Percentiles rank a stretch among this genome's conserved stretches.
Conservation (phyloP, 2,888 invertebrate species). For the Belgica antarctica region DNA sequence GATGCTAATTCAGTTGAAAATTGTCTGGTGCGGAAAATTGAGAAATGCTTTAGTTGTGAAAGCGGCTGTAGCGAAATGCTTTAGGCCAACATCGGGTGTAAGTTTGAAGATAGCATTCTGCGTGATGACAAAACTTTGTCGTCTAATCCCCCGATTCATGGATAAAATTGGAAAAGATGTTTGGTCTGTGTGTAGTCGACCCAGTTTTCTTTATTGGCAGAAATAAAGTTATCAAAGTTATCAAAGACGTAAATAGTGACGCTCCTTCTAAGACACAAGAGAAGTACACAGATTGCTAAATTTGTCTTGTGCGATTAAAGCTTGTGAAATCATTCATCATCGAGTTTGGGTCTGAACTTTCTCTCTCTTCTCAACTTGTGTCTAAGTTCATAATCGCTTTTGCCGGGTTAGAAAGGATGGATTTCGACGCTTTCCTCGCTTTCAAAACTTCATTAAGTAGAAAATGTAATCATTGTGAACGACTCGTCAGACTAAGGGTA, state of each 20-base stretch:
- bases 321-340: not conserved
- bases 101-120: conserved; percentile 1
- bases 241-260: too few relatives aligned
- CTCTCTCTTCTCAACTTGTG: not conserved
- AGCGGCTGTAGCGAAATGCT: not conserved
- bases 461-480: conserved; percentile 8
- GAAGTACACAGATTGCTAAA: not conserved
- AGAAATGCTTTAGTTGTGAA: not conserved
- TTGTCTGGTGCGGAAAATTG: conserved; percentile 22
- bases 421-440: too few relatives aligned
- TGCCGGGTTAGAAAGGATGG: too few relatives aligned
- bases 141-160: not conserved
- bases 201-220: too few relatives aligned
- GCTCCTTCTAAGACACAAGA: too few relatives aligned
- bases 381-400: not conserved
- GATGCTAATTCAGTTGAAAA: conserved; percentile 1
- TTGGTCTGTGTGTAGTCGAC: too few relatives aligned
- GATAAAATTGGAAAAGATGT: not conserved
- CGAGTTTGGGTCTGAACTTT: not conserved
- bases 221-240: too few relatives aligned
- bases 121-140: not conserved
- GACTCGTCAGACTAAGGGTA: not conserved
- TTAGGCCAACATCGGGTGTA: not conserved
- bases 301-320: too few relatives aligned
- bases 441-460: conserved; percentile 7